These are phyloP conservation scores for Microchrysa polita DNA, from an alignment of 2,888 invertebrate genomes.

Conservation along the genomic window DNA sequence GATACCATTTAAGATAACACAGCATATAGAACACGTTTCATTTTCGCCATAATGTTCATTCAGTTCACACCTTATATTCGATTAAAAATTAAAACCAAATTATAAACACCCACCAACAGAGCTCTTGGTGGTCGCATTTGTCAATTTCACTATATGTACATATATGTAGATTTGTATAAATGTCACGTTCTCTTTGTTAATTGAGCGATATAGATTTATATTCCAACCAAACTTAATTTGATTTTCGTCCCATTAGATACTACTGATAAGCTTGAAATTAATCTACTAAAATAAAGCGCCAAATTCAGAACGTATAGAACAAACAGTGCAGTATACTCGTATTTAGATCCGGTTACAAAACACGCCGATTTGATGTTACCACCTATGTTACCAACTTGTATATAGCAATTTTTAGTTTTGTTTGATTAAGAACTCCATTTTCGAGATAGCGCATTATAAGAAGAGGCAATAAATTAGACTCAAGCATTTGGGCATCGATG, in stretches of 20 bases:
- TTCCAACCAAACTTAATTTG: background rate
- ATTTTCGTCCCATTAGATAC: background rate
- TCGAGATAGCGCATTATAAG: no score
- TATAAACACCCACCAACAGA: background rate
- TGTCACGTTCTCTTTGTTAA: background rate
- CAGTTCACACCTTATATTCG: background rate
- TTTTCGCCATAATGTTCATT: no score
- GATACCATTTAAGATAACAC: background rate
- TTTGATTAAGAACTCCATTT: no score
- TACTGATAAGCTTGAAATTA: background rate
- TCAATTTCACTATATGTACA: conserved; percentile 9
- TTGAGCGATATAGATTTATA: background rate
- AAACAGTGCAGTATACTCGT: no score
- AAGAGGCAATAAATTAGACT: no score
- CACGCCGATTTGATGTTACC: background rate
- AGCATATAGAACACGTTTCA: background rate
- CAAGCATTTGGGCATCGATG: no score
- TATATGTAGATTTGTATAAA: background rate
- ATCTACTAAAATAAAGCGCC: background rate
- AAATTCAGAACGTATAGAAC: background rate
- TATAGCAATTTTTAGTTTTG: no score
- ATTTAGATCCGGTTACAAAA: background rate
- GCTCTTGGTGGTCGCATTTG: background rate
- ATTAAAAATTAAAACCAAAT: background rate
- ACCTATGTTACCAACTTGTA: background rate